phyloP scores from a whole-genome alignment of 2,113 vertebrate species.

The Cebus imitator region DNA sequence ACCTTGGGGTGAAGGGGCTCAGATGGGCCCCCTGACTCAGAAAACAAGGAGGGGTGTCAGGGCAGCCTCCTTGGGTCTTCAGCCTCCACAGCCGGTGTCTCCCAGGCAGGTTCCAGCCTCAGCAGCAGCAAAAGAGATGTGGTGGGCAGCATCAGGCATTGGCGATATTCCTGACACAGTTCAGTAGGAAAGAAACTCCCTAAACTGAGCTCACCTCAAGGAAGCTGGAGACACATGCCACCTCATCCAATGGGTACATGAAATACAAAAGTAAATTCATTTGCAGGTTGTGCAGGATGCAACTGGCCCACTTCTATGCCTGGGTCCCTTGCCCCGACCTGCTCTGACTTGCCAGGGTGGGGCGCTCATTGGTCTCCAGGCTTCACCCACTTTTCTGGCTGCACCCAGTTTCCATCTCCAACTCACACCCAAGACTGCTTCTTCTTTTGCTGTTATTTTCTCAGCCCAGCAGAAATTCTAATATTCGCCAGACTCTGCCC shows the following conservation, averaged over 20 bases:
- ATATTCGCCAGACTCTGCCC: not conserved
- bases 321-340: too few relatives aligned
- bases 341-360: not conserved
- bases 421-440: not conserved
- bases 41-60: not conserved
- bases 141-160: not conserved
- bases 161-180: not conserved
- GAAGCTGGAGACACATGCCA: not conserved
- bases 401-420: not conserved
- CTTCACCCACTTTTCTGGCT: not conserved
- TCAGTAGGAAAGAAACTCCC: too few relatives aligned
- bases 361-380: not conserved
- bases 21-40: too few relatives aligned
- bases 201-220: too few relatives aligned
- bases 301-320: not conserved
- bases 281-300: not conserved
- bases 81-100: not conserved
- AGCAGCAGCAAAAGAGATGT: not conserved
- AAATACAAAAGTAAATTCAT: not conserved
- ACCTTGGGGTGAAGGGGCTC: too few relatives aligned
- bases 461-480: not conserved
- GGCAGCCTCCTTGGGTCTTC: not conserved
- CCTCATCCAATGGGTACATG: not conserved
- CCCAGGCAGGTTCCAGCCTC: not conserved
- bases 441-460: not conserved